Evolutionary conservation across 2,797 vertebrate species (phyloP), one percentile per base, ranked within the genome.

Genomic region (Atherinosoma microstoma): DNA sequence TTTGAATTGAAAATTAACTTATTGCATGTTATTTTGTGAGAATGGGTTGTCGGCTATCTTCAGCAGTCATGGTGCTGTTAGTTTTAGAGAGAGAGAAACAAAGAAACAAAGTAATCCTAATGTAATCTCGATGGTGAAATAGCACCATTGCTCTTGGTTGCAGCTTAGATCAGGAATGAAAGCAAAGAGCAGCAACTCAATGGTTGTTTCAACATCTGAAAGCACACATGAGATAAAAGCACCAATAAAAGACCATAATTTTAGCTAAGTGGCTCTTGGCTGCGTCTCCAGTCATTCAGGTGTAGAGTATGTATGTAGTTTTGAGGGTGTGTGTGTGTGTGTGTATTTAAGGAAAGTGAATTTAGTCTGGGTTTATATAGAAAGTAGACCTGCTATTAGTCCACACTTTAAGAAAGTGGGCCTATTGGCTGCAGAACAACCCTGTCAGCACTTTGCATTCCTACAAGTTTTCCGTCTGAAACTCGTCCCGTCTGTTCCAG

Each of bases 321-420:
- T 83, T 22, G 58, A 88, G 92, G 36, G 36, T 38, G 36, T 38
- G 36, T 1, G 36, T 38, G 36, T 11, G 12, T 11, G 36, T 38
- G 36, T 38, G 36, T 38, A 85, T 86, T 92, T 90, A 87, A 79
- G 84, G 81, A 84, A 75, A 87, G 83, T 73, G 67, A 87, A 92
- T 92, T 92, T 81, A 91, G 90, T 83, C 90, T 91, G 87, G 90
- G 84, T 88, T 93, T 92, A 90, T 88, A 88, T 82, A 88, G 83
- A 87, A 89, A 82, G 90, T 84, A 91, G 92, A 90, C 87, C 84
- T 91, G 80, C 87, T 86, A 91, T 94, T 94, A 94, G 78, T 83
- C 65, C 72, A 63, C 79, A 74, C 63, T 76, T 78, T 81, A 72
- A 85, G 74, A 84, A 78, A 84, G 74, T 47, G 54, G 78, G 78